Percentiles rank a stretch among this genome's conserved stretches.
Conservation (phyloP, 2,113 vertebrate species). For the Chelonoidis abingdonii region DNA sequence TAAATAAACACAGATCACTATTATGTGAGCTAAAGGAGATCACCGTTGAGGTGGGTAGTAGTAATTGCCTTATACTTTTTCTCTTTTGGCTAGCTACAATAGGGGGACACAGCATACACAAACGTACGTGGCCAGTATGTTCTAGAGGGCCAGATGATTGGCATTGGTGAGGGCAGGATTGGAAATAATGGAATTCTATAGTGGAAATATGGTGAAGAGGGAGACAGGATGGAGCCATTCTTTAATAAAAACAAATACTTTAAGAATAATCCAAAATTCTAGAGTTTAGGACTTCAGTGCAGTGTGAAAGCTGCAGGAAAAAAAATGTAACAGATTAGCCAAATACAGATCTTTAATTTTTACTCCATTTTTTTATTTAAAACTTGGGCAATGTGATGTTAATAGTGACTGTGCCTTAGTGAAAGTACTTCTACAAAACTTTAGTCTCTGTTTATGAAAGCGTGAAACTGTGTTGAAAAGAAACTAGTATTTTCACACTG, state of each 20-base stretch:
- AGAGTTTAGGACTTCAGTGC: neutral
- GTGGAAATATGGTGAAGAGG: neutral
- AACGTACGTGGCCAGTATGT: neutral
- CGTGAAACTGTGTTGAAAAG: conserved; percentile 65
- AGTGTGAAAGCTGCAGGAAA: neutral
- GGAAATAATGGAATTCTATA: neutral
- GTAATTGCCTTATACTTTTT: neutral
- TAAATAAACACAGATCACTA: conserved; percentile 23
- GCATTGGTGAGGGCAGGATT: neutral
- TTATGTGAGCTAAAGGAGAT: neutral
- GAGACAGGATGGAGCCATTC: neutral
- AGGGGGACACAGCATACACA: fast-evolving
- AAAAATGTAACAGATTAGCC: neutral
- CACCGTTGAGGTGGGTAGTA: neutral
- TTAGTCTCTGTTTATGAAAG: conserved; percentile 55
- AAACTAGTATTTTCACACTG: conserved; percentile 64
- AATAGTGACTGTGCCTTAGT: conserved; percentile 12
- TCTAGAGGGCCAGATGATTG: neutral
- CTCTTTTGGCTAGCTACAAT: neutral
- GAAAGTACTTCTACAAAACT: conserved; percentile 48
- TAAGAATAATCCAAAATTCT: neutral
- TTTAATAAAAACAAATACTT: neutral
- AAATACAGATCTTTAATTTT: neutral
- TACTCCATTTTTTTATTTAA: neutral
- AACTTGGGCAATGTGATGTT: neutral